Evolutionary conservation across 2,888 invertebrate genomes (phyloP), one percentile per base, ranked within the genome.

Genomic region (Drosophila cyrtoloma): DNA sequence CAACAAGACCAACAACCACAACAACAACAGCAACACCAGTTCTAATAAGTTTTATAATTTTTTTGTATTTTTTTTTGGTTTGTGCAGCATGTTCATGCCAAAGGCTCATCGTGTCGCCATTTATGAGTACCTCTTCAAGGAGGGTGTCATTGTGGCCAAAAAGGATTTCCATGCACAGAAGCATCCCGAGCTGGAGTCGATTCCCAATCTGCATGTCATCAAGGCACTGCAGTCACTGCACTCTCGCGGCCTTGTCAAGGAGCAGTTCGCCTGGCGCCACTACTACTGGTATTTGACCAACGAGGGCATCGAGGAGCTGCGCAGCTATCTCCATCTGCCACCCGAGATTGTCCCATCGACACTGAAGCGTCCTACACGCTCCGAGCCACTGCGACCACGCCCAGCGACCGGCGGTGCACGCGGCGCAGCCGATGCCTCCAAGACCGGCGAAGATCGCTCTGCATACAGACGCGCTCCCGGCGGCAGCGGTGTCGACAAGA

Each of bases 201-300:
- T 99, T 91, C 98, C 99, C 82, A 99, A 99, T 94, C 96, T 99
- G 79, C 98, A 99, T 95, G 99, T 99, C 68, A 99, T 99, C 93
- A 99, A 99, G 94, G 98, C 99, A 84, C 95, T 99, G 95, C 98
- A 98, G 95, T 98, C 98, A 12, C 94, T 99, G 85, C 99, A 99
- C 94, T 99, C 99, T 5, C 96, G 97, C 93, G 99, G 99, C 72
- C 97, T 96, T 92, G 99, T 99, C n/a, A 98, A 97, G 94, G 99
- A 99, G 95, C 99, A 99, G 94, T 99, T 99, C 94, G 99, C 99
- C 6, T 99, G 99, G 99, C 96, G 99, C 92, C 99, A 99, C 94
- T 99, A 97, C 92, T 99, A 99, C 94, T 99, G 99, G 99, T 96
- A 93, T 94, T 95, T 99, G 86, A 99, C 99, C 81, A 99, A 99